phyloP scores from a whole-genome alignment of 1,140 invertebrate species.

The Drosophila erecta region DNA sequence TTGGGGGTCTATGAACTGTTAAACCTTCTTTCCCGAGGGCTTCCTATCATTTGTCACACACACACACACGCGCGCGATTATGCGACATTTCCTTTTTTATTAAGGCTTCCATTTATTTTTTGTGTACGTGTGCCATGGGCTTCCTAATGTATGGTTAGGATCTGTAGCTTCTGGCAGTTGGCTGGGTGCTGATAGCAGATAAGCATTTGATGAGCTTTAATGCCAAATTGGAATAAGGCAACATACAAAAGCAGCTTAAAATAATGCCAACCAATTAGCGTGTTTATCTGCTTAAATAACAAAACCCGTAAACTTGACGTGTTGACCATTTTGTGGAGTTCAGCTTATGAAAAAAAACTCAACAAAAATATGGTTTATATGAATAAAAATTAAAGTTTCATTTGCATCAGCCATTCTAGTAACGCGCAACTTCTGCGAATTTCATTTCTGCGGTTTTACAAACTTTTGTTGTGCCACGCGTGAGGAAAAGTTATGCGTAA shows the following conservation, averaged over 20 bases:
- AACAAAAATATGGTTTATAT: constrained; percentile 12
- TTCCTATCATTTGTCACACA: constrained; percentile 50
- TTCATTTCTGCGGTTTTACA: constrained; percentile 32
- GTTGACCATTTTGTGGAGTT: constrained; percentile 1
- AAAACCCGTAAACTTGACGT: constrained; percentile 15
- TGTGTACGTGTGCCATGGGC: constrained; percentile 20
- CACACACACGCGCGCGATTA: constrained; percentile 48
- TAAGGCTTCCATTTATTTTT: constrained; percentile 16
- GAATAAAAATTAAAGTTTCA: constrained; percentile 30
- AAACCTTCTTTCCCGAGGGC: constrained; percentile 31
- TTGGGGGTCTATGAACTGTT: constrained; percentile 56
- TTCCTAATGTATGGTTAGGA: constrained; percentile 43
- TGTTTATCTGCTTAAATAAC: constrained; percentile 42
- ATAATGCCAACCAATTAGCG: constrained; percentile 50
- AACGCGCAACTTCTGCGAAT: constrained; percentile 5
- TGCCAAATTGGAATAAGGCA: constrained; percentile 53
- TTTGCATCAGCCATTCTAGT: constrained; percentile 13
- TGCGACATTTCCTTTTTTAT: constrained; percentile 56
- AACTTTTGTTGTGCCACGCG: constrained; percentile 1
- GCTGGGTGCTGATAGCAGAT: constrained; percentile 76
- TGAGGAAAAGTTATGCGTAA: constrained; percentile 38
- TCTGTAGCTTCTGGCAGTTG: constrained; percentile 66
- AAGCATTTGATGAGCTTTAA: constrained; percentile 82
- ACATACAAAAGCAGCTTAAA: constrained; percentile 62
- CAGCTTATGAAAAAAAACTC: constrained; percentile 1